Evolutionary conservation across 2,888 invertebrate genomes (phyloP), one percentile per base, ranked within the genome.

Genomic region (Aproaerema taeniolella): DNA sequence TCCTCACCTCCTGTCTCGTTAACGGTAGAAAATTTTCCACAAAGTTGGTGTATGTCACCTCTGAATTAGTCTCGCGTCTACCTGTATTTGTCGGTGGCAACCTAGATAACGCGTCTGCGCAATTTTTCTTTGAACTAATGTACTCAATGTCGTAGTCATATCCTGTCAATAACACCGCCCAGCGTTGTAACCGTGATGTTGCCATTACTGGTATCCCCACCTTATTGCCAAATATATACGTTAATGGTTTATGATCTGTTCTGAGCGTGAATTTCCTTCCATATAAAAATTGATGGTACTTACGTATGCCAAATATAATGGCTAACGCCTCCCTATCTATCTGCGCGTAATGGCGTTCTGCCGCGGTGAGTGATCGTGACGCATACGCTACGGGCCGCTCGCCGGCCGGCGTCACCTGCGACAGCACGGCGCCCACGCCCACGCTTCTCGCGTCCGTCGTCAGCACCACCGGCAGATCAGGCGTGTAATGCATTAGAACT

Each of bases 91-190:
- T n/a, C 25, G 36, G 35, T 1, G 42, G 46, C 8, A 43, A 16
- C 24, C 41, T 5, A 2, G 46, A 43, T 8, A 41, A 11, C 1
- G 42, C 45, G n/a, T 42, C 43, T 0, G 43, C 43, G 11, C 42
- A 35, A 29, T 52, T 52, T 12, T 39, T 41, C 1, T 4, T 5
- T 2, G 46, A 41, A 0, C 36, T 1, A 0, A 47, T 42, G 28
- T 45, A 47, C 16, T 49, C 45, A 1, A 51, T 49, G 6, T 35
- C 31, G 28, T 43, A 50, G 8, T 37, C 30, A 14, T 50, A 46
- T 1, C 42, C 50, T 1, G 47, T 32, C 6, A 50, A 25, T 12
- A 41, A 10, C 0, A 46, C 34, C 0, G 46, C 46, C 40, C 39
- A 48, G 0, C 43, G 26, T 14, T 46, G 46, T 4, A 46, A 2